Evolutionary conservation across 2,888 invertebrate species (phyloP), one percentile per base, ranked within the genome.

Genomic region (Leucophora obtusa): DNA sequence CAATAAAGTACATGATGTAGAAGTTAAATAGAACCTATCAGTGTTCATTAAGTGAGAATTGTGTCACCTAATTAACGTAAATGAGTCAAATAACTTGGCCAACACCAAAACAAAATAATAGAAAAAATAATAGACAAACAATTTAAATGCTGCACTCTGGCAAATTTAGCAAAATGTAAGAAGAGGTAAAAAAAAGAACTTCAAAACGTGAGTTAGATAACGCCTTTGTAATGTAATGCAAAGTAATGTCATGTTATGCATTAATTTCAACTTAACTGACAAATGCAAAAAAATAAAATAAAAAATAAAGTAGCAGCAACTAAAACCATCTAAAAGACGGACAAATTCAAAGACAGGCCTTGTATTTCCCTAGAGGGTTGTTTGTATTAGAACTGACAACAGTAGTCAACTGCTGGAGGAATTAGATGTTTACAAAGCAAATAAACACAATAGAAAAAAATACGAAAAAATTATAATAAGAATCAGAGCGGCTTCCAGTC

Each of bases 51-150:
- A 87, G 87, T 89, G 88, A 87, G 89, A 88, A 88, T 88, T 89
- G 89, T 89, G 88, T 88, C 88, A 88, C 88, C 85, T 88, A 88
- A 88, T 88, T 89, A 88, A 87, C 89, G 85, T 87, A 88, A 85
- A 84, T 84, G 84, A 83, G 83, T 82, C 80, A 82, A 82, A 78
- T 81, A 81, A 78, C 80, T 82, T 82, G 79, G 79, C 75, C 81
- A 81, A 80, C 80, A 82, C 73, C 70, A 82, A 77, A 80, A 65
- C 51, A 28, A 21, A 65, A 73, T 82, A 83, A 83, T 84, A 84
- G 84, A 85, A 82, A 86, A 84, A 83, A 65, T 14, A 62, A 58
- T 58, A 47, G 28, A 58, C 35, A 66, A 72, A 70, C 65, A 77
- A 77, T 77, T 81, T 60, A n/a, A 65, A 38, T 28, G 65, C 53